Conservation (phyloP, 2,797 vertebrate species). For the Sebastiscus albofasciatus region DNA sequence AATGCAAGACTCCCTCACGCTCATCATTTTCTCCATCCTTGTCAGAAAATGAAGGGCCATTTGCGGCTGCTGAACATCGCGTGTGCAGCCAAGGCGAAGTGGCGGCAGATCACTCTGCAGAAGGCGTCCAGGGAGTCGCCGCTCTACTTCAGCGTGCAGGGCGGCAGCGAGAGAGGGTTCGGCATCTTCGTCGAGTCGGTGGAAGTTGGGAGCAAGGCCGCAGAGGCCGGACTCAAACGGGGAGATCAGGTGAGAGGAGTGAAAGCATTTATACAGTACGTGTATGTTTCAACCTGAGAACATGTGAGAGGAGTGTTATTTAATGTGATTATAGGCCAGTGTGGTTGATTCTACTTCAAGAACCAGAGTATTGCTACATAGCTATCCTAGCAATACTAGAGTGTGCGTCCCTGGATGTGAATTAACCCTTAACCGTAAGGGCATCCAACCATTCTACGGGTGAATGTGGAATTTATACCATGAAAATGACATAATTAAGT, state of each 20-base stretch:
- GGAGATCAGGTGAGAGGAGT: conserved; percentile 91
- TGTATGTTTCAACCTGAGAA: too few relatives aligned
- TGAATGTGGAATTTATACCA: neutral
- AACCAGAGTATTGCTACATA: too few relatives aligned
- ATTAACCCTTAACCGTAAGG: neutral
- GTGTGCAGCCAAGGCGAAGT: conserved; percentile 96
- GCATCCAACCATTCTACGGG: neutral
- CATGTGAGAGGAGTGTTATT: too few relatives aligned
- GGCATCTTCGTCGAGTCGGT: conserved; percentile 95
- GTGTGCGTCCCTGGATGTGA: too few relatives aligned
- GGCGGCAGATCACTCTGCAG: conserved; percentile 93
- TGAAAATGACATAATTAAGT: neutral
- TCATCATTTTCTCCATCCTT: conserved; percentile 41
- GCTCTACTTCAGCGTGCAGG: conserved; percentile 90
- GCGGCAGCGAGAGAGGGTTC: conserved; percentile 93
- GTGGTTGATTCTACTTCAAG: too few relatives aligned
- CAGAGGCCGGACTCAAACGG: conserved; percentile 93
- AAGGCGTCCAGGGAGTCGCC: conserved; percentile 92
- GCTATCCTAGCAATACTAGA: too few relatives aligned
- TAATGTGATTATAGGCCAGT: too few relatives aligned
- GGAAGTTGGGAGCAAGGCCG: conserved; percentile 89
- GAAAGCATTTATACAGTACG: too few relatives aligned
- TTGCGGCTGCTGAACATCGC: conserved; percentile 96
- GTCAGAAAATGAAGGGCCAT: conserved; percentile 98
- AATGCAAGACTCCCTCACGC: neutral